phyloP scores from a whole-genome alignment of 2,113 vertebrate species.

The Azemiops feae region DNA sequence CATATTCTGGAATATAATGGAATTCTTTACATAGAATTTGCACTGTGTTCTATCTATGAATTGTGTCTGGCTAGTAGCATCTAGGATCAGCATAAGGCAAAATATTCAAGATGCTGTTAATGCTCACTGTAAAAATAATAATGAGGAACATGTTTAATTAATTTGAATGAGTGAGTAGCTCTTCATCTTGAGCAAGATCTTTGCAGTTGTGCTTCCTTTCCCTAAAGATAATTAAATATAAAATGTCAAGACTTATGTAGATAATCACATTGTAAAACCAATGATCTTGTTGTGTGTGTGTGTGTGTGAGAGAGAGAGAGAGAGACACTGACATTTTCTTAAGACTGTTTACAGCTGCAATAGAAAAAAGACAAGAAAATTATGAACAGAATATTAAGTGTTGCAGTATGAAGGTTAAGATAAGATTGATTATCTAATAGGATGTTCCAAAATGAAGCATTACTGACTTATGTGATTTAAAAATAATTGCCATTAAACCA shows the following conservation, averaged over 20 bases:
- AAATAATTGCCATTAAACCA: not conserved
- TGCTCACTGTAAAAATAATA: conserved; percentile 20
- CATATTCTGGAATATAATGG: not conserved
- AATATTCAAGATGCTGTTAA: conserved; percentile 6
- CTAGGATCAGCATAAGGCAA: not conserved
- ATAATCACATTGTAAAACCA: conserved; percentile 37
- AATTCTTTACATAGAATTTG: not conserved
- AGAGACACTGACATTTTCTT: conserved; percentile 11
- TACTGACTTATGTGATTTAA: not conserved
- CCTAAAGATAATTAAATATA: conserved; percentile 12
- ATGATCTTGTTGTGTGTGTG: conserved; percentile 3
- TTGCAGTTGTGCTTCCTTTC: conserved; percentile 36
- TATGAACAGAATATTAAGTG: conserved; percentile 43
- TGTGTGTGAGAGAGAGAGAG: conserved; percentile 11
- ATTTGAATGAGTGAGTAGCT: conserved; percentile 36
- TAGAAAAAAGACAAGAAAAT: conserved; percentile 37
- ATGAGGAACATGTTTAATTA: conserved; percentile 21
- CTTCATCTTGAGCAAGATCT: conserved; percentile 28
- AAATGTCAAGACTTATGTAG: conserved; percentile 28
- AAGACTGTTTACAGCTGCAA: conserved; percentile 49
- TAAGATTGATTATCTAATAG: conserved; percentile 36
- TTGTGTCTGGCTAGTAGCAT: not conserved
- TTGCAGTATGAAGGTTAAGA: conserved; percentile 44
- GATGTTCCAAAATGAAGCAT: conserved; percentile 24
- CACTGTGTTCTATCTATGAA: not conserved